Base-by-base conservation (phyloP, 2,888 invertebrate species). In the Geotrupes spiniger region DNA sequence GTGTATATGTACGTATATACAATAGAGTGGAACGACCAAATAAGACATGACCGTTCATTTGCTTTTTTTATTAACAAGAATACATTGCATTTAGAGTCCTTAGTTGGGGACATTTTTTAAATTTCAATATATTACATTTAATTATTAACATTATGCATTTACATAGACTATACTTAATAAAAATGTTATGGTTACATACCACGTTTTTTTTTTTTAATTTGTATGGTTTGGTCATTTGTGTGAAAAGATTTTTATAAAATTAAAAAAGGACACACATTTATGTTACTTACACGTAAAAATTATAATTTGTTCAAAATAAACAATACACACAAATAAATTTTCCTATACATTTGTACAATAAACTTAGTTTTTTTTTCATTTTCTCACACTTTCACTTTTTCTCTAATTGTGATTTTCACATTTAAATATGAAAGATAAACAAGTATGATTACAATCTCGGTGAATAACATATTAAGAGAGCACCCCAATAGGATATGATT, bases 71-170 rank as follows among this genome's bases (percentile, higher is more conserved):
- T 41, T 61, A 64, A 63, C 61, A 63, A 62, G 61, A 60, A 61
- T 63, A 64, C 63, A 64, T 58, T 59, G 60, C 56, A 54, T 58
- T 50, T 56, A 55, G 52, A 49, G 56, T 51, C 51, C 56, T 52
- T 49, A 8, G 27, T 27, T 26, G 15, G 28, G 15, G 12, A 41
- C 28, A 27, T 26, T 42, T 44, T 37, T 46, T 49, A 57, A 49
- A 50, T 51, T 49, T 53, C 53, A 47, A 44, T 49, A 49, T 49
- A 49, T 49, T 58, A 64, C 62, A 59, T 55, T 60, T 63, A 64
- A 59, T 58, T 64, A 63, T 64, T 61, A 64, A 63, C 59, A 61
- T 61, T 62, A 58, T 47, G 51, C 56, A 59, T 62, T 58, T 61
- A 63, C 61, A 62, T 59, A 61, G 57, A 62, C 44, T 56, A 53